These are phyloP conservation scores for Anarrhichthys ocellatus DNA, from an alignment of 2,113 vertebrate genomes.

Conservation along the genomic window DNA sequence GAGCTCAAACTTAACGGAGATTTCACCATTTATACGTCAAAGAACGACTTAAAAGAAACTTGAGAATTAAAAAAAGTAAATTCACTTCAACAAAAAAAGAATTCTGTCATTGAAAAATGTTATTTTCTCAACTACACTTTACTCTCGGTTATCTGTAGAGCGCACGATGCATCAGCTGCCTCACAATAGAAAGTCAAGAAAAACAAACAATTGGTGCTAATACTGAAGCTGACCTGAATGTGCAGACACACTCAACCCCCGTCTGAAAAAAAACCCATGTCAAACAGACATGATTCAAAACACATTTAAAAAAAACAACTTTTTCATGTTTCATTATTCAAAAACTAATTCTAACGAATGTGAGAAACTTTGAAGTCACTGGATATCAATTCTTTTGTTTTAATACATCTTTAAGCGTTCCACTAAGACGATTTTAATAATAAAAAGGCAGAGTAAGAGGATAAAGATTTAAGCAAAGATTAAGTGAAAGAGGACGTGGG, in stretches of 20 bases:
- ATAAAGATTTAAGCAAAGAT: slow-evolving; percentile 23
- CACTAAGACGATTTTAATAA: slow-evolving; percentile 10
- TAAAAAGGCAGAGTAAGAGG: not conserved
- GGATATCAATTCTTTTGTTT: not conserved
- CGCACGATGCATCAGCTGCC: not conserved
- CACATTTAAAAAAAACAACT: not conserved
- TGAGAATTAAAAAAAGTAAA: not conserved
- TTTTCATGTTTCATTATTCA: not conserved
- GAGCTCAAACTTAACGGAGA: not conserved
- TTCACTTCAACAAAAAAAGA: not conserved
- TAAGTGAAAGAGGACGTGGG: not conserved
- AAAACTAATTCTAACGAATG: not conserved
- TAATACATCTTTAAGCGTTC: not conserved
- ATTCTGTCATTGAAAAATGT: not conserved
- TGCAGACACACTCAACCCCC: not conserved
- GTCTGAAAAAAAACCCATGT: not conserved
- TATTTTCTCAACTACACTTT: not conserved
- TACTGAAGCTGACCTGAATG: slow-evolving; percentile 4
- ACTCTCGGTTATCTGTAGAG: not conserved
- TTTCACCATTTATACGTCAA: not conserved
- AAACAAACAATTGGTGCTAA: slow-evolving; percentile 14
- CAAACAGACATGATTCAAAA: not conserved
- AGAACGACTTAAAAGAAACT: not conserved
- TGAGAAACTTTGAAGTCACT: not conserved
- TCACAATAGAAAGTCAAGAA: not conserved